These are phyloP conservation scores for Martes martes DNA, from an alignment of 2,113 vertebrate species.

Conservation along the genomic window DNA sequence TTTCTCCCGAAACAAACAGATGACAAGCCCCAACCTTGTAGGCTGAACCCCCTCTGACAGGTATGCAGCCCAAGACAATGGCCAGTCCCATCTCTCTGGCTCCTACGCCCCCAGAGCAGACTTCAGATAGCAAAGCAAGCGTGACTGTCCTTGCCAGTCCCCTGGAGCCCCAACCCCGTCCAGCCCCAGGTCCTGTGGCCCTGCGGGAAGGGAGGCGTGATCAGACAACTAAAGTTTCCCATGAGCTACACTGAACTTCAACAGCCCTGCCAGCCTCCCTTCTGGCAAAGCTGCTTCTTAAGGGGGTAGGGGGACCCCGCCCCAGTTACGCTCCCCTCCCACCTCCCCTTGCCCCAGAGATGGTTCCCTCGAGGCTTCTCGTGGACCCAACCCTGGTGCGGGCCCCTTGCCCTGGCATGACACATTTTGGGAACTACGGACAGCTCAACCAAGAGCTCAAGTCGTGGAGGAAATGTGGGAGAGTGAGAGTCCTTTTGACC, in stretches of 20 bases:
- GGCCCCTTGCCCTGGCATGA: background rate
- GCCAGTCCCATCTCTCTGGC: background rate
- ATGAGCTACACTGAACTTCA: background rate
- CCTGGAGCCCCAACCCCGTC: background rate
- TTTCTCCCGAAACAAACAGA: background rate
- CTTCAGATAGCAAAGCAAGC: background rate
- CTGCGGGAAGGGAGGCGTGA: fast-evolving
- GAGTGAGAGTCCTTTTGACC: background rate
- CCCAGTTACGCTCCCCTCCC: too few relatives aligned
- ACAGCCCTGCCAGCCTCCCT: background rate
- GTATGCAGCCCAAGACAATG: background rate
- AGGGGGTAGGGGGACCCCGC: background rate
- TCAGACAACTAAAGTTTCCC: background rate
- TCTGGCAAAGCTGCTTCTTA: background rate
- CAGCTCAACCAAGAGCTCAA: conserved; percentile 45
- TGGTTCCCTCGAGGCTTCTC: background rate
- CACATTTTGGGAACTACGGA: conserved; percentile 10
- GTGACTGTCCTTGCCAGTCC: fast-evolving
- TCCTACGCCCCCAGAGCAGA: background rate
- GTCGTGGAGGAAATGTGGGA: background rate
- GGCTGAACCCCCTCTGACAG: background rate
- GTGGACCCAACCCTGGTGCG: background rate
- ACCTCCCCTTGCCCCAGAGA: fast-evolving
- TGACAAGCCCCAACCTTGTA: background rate
- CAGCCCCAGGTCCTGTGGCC: background rate